These are phyloP conservation scores for Amphipyra berbera DNA, from an alignment of 2,888 invertebrate species.

Conservation along the genomic window DNA sequence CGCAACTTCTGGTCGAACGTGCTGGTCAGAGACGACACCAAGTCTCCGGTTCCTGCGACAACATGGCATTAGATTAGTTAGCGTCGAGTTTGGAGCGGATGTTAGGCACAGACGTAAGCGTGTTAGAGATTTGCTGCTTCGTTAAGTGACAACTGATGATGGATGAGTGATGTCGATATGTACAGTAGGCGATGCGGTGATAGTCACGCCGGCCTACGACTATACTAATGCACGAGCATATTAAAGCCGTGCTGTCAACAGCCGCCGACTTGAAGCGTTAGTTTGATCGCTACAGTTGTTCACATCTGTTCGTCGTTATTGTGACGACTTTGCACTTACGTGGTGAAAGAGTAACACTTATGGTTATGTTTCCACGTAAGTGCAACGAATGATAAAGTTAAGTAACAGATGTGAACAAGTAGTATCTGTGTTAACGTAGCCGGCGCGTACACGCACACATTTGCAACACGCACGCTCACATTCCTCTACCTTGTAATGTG, in stretches of 20 bases:
- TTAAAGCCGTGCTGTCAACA: slow-evolving; percentile 81
- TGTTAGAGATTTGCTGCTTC: slow-evolving; percentile 72
- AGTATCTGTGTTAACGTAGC: slow-evolving; percentile 62
- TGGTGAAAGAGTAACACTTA: slow-evolving; percentile 20
- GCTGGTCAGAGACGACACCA: slow-evolving; percentile 95
- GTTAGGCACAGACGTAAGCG: slow-evolving; percentile 73
- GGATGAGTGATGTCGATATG: slow-evolving; percentile 66
- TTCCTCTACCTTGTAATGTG: slow-evolving; percentile 89
- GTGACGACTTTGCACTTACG: slow-evolving; percentile 32
- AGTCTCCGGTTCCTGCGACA: slow-evolving; percentile 94
- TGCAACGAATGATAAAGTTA: slow-evolving; percentile 21
- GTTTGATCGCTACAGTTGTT: slow-evolving; percentile 70
- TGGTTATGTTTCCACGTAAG: slow-evolving; percentile 23
- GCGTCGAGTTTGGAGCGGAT: slow-evolving; percentile 22
- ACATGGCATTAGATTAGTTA: slow-evolving; percentile 55
- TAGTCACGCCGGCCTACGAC: slow-evolving; percentile 48
- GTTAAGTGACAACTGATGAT: slow-evolving; percentile 66
- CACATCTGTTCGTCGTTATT: slow-evolving; percentile 59
- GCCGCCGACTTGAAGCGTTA: slow-evolving; percentile 82
- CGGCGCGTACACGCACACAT: slow-evolving; percentile 81
- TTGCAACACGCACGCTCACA: slow-evolving; percentile 86
- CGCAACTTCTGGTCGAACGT: slow-evolving; percentile 96
- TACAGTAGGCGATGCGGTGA: slow-evolving; percentile 65
- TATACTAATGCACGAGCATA: slow-evolving; percentile 69
- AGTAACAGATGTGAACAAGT: slow-evolving; percentile 70